These are phyloP conservation scores for Potorous gilbertii DNA, from an alignment of 2,797 vertebrate genomes.

Conservation along the genomic window DNA sequence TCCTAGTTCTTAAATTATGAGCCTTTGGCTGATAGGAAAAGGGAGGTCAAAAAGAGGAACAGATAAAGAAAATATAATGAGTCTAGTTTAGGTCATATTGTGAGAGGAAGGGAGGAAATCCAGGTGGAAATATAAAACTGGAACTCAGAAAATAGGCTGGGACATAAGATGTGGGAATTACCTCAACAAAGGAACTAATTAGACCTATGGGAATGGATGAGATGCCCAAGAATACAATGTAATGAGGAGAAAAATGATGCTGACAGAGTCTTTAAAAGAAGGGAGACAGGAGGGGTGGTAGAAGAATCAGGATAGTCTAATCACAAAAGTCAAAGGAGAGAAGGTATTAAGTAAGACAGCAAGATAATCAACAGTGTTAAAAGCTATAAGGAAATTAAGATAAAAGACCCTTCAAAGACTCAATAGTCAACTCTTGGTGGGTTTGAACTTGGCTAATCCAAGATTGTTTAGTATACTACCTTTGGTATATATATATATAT, in stretches of 20 bases:
- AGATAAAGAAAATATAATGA: not conserved
- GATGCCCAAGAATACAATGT: not conserved
- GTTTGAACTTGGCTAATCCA: not conserved
- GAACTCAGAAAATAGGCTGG: not conserved
- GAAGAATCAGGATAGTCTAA: not conserved
- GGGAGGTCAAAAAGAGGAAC: not conserved
- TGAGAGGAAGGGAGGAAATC: not conserved
- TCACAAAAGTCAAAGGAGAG: not conserved
- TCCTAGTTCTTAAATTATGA: not conserved
- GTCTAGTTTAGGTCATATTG: not conserved
- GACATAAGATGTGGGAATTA: not conserved
- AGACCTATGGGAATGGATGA: not conserved
- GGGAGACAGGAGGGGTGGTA: not conserved
- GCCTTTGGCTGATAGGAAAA: not conserved
- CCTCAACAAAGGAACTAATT: not conserved
- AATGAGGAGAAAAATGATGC: not conserved
- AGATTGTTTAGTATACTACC: not conserved
- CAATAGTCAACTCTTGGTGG: not conserved
- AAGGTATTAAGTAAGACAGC: not conserved
- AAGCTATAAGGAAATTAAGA: not conserved
- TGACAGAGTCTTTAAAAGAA: not conserved
- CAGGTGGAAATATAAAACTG: not conserved
- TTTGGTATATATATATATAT: too few species aligned
- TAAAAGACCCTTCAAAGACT: not conserved
- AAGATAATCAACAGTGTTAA: not conserved